Evolutionary conservation across 2,888 invertebrate genomes (phyloP).

Genomic region (Brenthis ino): DNA sequence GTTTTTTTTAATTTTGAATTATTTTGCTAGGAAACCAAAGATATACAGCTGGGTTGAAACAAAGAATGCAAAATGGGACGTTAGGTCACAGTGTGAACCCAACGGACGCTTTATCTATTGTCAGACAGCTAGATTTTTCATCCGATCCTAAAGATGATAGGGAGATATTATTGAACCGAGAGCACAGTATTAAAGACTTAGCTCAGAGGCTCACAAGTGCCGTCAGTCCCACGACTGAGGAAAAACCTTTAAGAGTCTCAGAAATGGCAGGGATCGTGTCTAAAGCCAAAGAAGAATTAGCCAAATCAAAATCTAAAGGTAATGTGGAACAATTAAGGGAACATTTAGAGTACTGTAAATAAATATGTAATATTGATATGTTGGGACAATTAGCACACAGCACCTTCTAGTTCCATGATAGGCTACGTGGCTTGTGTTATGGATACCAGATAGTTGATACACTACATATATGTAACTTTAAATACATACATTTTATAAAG

Average conservation of each 20-base stretch:
- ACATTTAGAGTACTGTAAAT: background rate
- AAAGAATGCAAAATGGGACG: slow-evolving; percentile 83
- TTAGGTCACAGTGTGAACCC: slow-evolving; percentile 77
- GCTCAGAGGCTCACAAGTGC: slow-evolving; percentile 92
- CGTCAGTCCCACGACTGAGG: slow-evolving; percentile 79
- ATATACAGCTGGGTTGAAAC: slow-evolving; percentile 82
- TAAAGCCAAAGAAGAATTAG: slow-evolving; percentile 95
- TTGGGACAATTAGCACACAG: too few relatives aligned
- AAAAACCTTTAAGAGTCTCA: slow-evolving; percentile 86
- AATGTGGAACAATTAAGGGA: background rate
- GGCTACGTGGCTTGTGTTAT: too few relatives aligned
- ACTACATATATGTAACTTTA: too few relatives aligned
- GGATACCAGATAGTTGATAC: too few relatives aligned
- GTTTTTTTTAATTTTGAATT: slow-evolving; percentile 18
- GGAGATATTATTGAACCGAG: slow-evolving; percentile 87
- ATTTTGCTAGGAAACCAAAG: slow-evolving; percentile 76
- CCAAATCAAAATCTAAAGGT: slow-evolving; percentile 92
- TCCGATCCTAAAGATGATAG: slow-evolving; percentile 83
- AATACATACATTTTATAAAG: too few relatives aligned
- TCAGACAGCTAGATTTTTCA: slow-evolving; percentile 80
- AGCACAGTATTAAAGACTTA: slow-evolving; percentile 93
- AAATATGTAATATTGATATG: too few relatives aligned
- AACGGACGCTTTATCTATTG: slow-evolving; percentile 65
- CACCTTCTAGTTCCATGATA: too few relatives aligned
- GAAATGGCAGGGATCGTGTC: slow-evolving; percentile 95